Evolutionary conservation across 2,113 vertebrate genomes (phyloP).

Genomic region (Gymnorhina tibicen): DNA sequence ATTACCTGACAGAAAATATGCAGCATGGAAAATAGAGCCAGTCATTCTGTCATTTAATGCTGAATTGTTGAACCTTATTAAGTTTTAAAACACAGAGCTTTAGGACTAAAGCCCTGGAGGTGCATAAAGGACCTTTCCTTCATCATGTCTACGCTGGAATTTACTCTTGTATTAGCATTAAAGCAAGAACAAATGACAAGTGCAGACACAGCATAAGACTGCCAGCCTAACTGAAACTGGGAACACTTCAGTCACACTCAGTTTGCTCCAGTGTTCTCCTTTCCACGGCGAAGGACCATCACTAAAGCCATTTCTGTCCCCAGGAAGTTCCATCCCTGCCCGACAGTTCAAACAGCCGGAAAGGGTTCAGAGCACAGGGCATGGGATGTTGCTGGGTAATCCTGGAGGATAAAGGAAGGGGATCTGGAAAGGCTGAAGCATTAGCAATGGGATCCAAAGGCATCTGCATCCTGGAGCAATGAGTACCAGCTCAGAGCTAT

Average conservation of each 20-base stretch:
- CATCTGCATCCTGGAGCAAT: neutral
- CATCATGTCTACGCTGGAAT: neutral
- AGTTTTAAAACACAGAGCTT: neutral
- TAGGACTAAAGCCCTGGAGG: neutral
- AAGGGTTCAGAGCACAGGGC: neutral
- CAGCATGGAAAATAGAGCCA: neutral
- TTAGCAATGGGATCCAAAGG: neutral
- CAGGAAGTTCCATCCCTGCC: neutral
- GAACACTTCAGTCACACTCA: neutral
- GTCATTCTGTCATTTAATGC: neutral
- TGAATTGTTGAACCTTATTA: neutral
- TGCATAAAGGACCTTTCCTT: neutral
- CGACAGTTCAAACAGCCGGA: neutral
- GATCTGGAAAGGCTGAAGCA: neutral
- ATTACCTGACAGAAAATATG: neutral
- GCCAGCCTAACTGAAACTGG: neutral
- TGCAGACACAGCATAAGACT: neutral
- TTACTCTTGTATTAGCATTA: conserved; percentile 4
- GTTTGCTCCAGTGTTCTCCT: neutral
- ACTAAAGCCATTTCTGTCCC: neutral
- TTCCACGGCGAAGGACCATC: neutral
- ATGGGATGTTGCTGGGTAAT: neutral
- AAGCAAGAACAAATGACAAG: neutral
- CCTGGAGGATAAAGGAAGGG: neutral
- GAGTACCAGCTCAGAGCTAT: neutral